These are phyloP conservation scores for Drosophila hamatofila DNA, from an alignment of 2,888 invertebrate species.

Conservation along the genomic window DNA sequence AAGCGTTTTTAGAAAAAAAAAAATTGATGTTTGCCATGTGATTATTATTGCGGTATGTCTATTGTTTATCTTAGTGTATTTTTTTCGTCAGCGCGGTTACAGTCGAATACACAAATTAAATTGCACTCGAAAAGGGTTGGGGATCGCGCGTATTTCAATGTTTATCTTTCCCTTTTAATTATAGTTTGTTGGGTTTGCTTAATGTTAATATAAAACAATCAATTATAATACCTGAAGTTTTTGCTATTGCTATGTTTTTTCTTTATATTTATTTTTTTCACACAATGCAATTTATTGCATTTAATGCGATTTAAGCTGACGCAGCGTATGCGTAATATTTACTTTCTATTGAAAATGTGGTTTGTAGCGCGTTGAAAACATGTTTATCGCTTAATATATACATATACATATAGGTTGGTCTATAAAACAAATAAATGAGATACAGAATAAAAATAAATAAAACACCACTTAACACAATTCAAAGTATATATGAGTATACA, in stretches of 20 bases:
- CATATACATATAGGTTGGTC: background rate
- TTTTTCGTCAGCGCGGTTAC: conserved; percentile 47
- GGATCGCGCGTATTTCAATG: conserved; percentile 40
- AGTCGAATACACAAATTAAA: conserved; percentile 57
- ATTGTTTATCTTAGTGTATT: conserved; percentile 57
- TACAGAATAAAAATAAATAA: background rate
- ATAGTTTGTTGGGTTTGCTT: conserved; percentile 65
- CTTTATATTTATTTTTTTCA: background rate
- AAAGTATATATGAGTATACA: background rate
- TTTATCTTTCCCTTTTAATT: conserved; percentile 59
- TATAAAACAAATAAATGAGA: background rate
- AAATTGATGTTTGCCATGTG: conserved; percentile 60
- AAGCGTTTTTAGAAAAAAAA: conserved; percentile 17
- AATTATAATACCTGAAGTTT: conserved; percentile 49
- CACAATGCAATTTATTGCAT: conserved; percentile 41
- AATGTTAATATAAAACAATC: conserved; percentile 66
- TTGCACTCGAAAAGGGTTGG: conserved; percentile 21
- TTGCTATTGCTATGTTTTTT: conserved; percentile 9
- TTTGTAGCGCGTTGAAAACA: conserved; percentile 5
- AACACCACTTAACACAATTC: background rate
- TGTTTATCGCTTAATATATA: background rate
- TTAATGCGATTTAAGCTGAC: conserved; percentile 40
- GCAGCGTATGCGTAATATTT: conserved; percentile 35
- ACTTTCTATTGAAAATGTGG: conserved; percentile 21
- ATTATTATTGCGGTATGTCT: conserved; percentile 50